phyloP scores from a whole-genome alignment of 2,113 vertebrate species.

The Charina bottae region DNA sequence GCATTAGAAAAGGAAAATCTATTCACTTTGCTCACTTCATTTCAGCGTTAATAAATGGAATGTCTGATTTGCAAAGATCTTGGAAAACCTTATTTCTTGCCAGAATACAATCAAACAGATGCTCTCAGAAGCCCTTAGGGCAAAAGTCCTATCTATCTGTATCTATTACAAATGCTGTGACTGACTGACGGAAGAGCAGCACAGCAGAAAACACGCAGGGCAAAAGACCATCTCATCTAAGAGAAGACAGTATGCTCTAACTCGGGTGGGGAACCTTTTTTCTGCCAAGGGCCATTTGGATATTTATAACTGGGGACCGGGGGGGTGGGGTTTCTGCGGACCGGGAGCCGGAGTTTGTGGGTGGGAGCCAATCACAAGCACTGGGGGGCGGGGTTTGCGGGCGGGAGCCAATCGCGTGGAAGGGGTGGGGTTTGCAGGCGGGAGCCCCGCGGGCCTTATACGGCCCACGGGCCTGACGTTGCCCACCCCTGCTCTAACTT shows the following conservation, averaged over 20 bases:
- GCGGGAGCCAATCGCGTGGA: too few species aligned
- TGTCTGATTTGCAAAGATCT: background rate
- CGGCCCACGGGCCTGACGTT: too few species aligned
- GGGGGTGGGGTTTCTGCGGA: too few species aligned
- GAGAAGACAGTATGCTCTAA: background rate
- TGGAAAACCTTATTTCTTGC: background rate
- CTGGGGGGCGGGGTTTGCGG: too few species aligned
- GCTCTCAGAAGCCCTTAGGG: background rate
- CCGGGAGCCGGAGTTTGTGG: too few species aligned
- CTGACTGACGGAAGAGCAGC: background rate
- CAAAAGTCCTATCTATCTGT: background rate
- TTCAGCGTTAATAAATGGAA: slow-evolving; percentile 17
- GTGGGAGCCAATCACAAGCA: too few species aligned
- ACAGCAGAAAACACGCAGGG: background rate
- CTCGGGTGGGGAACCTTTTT: too few species aligned
- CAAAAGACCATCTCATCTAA: background rate
- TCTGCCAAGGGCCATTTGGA: too few species aligned
- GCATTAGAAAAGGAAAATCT: background rate
- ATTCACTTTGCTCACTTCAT: background rate
- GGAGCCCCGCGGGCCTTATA: too few species aligned
- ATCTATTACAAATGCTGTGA: background rate
- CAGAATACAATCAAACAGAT: slow-evolving; percentile 6
- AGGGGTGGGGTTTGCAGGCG: too few species aligned
- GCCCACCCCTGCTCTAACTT: background rate
- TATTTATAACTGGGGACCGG: too few species aligned